Evolutionary conservation across 2,113 vertebrate species (phyloP).

Genomic region (Melanocharis versteri): DNA sequence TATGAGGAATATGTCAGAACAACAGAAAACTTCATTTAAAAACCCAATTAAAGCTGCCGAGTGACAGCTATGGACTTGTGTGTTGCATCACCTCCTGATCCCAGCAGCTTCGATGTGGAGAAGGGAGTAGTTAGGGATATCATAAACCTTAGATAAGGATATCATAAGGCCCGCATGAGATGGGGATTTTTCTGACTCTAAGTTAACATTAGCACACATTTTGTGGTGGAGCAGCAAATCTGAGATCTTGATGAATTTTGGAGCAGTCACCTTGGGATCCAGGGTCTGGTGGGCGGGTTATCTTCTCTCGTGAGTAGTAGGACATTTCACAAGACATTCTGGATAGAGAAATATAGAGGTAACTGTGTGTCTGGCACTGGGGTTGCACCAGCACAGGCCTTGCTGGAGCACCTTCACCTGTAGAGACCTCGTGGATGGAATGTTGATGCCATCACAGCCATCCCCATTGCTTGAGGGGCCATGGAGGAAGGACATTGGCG

Average conservation of each 20-base stretch:
- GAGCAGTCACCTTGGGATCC: fast-evolving
- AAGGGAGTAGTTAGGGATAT: not conserved
- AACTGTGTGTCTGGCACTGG: no score
- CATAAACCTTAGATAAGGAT: not conserved
- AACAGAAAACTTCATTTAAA: slow-evolving; percentile 42
- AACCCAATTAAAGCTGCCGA: slow-evolving; percentile 34
- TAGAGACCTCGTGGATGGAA: not conserved
- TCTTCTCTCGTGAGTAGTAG: not conserved
- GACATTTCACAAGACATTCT: not conserved
- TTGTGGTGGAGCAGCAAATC: not conserved
- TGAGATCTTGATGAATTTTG: not conserved
- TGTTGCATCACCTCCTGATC: slow-evolving; percentile 2
- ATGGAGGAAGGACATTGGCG: fast-evolving
- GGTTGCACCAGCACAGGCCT: not conserved
- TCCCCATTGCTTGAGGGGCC: not conserved
- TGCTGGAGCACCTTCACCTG: not conserved
- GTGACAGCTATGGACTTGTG: not conserved
- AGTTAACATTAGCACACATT: not conserved
- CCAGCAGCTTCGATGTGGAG: not conserved
- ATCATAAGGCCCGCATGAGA: not conserved
- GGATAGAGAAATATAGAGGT: not conserved
- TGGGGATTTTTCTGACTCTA: not conserved
- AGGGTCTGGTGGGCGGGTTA: not conserved
- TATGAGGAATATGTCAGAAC: slow-evolving; percentile 34
- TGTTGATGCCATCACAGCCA: not conserved